phyloP scores from a whole-genome alignment of 2,888 invertebrate genomes.

The Andricus quercusramuli region DNA sequence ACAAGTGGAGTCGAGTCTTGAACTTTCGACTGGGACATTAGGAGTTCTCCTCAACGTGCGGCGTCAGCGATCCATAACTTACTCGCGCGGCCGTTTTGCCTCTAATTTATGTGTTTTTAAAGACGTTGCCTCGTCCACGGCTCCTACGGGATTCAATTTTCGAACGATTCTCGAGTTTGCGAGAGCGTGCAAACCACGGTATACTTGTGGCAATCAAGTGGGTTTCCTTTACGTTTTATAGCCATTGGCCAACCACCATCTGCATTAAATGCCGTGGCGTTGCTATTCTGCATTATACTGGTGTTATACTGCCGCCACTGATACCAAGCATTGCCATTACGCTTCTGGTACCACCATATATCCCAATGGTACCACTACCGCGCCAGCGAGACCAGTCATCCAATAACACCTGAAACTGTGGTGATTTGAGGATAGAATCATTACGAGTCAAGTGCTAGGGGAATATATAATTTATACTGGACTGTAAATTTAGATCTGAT shows the following conservation, averaged over 20 bases:
- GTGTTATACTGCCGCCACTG: conserved; percentile 55
- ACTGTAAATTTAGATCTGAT: background rate
- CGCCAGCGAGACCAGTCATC: background rate
- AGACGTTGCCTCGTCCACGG: conserved; percentile 65
- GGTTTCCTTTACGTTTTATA: conserved; percentile 55
- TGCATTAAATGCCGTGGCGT: conserved; percentile 52
- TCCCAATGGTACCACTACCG: conserved; percentile 11
- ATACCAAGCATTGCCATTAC: conserved; percentile 52
- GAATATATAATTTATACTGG: background rate
- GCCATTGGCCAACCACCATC: conserved; percentile 48
- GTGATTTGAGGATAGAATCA: background rate
- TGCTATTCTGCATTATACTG: conserved; percentile 52
- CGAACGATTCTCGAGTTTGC: conserved; percentile 59
- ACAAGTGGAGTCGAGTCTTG: conserved; percentile 4
- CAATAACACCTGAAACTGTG: background rate
- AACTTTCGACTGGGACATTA: conserved; percentile 26
- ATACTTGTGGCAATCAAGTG: conserved; percentile 45
- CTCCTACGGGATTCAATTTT: conserved; percentile 71
- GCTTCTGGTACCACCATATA: conserved; percentile 19
- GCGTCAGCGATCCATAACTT: conserved; percentile 75
- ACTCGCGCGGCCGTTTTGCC: conserved; percentile 73
- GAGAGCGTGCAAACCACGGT: conserved; percentile 48
- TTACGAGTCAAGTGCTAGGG: background rate
- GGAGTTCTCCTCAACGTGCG: conserved; percentile 44
- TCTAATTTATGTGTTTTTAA: conserved; percentile 78